Conservation (phyloP, 2,797 vertebrate species). For the Botia kubotai region DNA sequence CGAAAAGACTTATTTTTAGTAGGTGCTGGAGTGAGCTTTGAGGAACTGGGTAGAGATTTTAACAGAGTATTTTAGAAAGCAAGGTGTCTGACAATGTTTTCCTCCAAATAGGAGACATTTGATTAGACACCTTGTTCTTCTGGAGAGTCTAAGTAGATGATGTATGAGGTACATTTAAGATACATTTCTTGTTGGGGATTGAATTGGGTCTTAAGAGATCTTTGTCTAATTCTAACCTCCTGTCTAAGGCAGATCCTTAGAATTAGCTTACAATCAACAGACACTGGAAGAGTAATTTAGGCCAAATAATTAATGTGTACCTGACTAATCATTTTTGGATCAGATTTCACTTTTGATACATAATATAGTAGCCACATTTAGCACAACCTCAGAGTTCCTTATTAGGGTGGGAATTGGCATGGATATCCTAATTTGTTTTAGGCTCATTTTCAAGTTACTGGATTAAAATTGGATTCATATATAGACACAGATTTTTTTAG, state of each 20-base stretch:
- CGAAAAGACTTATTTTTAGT: slow-evolving; percentile 55
- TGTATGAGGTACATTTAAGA: not conserved
- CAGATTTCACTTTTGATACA: not conserved
- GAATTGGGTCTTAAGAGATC: not conserved
- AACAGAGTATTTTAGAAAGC: not conserved
- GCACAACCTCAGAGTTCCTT: not conserved
- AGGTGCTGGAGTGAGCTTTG: slow-evolving; percentile 1
- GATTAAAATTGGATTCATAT: too few relatives aligned
- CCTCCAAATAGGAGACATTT: not conserved
- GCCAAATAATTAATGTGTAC: not conserved
- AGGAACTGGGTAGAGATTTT: slow-evolving; percentile 3
- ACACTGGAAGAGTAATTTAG: not conserved
- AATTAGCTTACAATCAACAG: not conserved
- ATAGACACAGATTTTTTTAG: too few relatives aligned
- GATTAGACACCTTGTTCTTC: not conserved
- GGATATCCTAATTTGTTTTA: too few relatives aligned
- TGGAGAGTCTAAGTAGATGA: not conserved
- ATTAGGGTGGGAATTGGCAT: not conserved
- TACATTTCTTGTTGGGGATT: not conserved
- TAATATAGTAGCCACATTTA: not conserved
- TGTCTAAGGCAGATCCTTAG: not conserved
- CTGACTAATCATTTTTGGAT: not conserved
- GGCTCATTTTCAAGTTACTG: too few relatives aligned
- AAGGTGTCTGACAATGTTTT: not conserved
- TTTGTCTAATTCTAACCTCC: not conserved